These are phyloP conservation scores for Adelosebastes latens DNA, from an alignment of 2,797 vertebrate genomes.

Conservation along the genomic window DNA sequence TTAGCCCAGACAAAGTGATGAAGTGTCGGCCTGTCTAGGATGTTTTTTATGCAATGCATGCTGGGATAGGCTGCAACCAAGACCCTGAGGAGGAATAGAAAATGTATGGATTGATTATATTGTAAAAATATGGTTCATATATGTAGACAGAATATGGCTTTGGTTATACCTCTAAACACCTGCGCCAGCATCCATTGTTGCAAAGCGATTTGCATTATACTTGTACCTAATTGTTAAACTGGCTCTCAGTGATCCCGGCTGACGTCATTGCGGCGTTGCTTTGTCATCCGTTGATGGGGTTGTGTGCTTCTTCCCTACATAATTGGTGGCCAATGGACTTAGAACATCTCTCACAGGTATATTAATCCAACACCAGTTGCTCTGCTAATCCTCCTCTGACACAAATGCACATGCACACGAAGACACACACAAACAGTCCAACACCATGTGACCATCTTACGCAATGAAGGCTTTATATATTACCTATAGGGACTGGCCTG, in stretches of 20 bases:
- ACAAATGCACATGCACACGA: slow-evolving; percentile 52
- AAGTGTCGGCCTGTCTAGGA: no score
- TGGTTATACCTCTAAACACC: neutral
- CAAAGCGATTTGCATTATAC: slow-evolving; percentile 17
- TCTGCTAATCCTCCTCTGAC: slow-evolving; percentile 71
- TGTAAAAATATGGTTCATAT: neutral
- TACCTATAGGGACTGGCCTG: slow-evolving; percentile 30
- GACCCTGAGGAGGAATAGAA: neutral
- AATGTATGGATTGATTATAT: neutral
- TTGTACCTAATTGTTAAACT: slow-evolving; percentile 35
- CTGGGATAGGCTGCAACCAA: neutral
- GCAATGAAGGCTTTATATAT: slow-evolving; percentile 84
- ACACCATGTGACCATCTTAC: slow-evolving; percentile 84
- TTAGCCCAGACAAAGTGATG: neutral
- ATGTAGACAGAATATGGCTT: neutral
- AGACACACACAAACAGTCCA: slow-evolving; percentile 69
- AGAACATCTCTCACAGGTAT: slow-evolving; percentile 47
- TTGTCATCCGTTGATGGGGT: slow-evolving; percentile 31
- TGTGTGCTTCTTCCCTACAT: slow-evolving; percentile 4
- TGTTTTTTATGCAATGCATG: neutral
- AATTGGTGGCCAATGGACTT: neutral
- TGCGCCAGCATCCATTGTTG: neutral
- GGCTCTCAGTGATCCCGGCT: neutral
- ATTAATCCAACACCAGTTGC: slow-evolving; percentile 53
- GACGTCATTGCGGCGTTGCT: slow-evolving; percentile 28